A percentile compares a stretch with the other conserved stretches of the same genome.
These are phyloP conservation scores for Pseudeuparius sepicola DNA, from an alignment of 2,888 invertebrate species.

Conservation along the genomic window DNA sequence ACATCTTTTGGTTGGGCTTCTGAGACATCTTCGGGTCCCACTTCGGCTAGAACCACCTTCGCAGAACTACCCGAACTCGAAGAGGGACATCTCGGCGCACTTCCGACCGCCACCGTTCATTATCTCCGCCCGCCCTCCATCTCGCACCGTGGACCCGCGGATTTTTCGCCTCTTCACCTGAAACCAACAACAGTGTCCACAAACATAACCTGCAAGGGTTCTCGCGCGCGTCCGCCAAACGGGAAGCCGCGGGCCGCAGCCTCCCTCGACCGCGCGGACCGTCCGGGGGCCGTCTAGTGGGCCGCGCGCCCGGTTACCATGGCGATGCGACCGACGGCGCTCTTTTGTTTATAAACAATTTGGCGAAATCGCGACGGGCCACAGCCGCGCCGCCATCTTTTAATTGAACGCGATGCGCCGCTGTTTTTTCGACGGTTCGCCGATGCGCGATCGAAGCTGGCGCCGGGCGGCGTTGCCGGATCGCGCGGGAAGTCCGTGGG, in stretches of 20 bases:
- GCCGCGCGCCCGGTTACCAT: too few species aligned
- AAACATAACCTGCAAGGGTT: conserved; percentile 34
- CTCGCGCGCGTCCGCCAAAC: conserved; percentile 17
- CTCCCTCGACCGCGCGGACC: conserved; percentile 6
- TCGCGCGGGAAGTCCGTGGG: too few species aligned
- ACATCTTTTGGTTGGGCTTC: conserved; percentile 38
- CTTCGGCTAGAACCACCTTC: too few species aligned
- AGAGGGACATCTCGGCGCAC: conserved; percentile 40
- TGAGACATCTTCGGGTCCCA: conserved; percentile 41
- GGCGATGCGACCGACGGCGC: conserved; percentile 2
- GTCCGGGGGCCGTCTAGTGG: too few species aligned
- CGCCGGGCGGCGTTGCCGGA: too few species aligned
- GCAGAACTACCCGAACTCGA: conserved; percentile 39
- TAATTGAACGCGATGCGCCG: conserved; percentile 30
- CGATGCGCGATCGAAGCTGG: conserved; percentile 19
- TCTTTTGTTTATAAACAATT: conserved; percentile 37
- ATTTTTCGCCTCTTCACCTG: conserved; percentile 24
- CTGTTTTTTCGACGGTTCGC: conserved; percentile 32
- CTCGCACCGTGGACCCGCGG: too few species aligned
- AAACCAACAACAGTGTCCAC: conserved; percentile 31
- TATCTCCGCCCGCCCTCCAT: too few species aligned
- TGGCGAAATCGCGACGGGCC: conserved; percentile 38
- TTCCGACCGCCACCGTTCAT: conserved; percentile 28
- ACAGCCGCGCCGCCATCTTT: conserved; percentile 40
- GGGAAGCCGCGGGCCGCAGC: too few species aligned